Base-by-base conservation (phyloP, 1,140 invertebrate species). In the Nilaparvata lugens region DNA sequence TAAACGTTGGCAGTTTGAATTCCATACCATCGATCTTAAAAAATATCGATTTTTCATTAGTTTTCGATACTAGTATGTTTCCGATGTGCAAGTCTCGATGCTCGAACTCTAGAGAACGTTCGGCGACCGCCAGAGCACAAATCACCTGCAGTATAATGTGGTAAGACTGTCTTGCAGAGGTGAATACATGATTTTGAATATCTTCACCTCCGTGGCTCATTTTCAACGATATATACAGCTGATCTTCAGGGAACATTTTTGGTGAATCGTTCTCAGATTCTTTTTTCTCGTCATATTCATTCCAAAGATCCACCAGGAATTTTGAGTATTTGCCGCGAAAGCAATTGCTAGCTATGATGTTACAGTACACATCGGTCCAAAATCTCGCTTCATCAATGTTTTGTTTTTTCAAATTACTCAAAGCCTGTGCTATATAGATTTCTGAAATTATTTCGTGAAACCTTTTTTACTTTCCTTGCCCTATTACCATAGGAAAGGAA, bases 21-120 rank as follows among this genome's bases (percentile, higher is more conserved):
- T 43, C 45, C 11, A 54, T 28, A 7, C 43, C 24, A 5, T 58
- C 42, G 1, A 62, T 14, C 14, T 28, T 19, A 19, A 53, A 62
- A 4, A 14, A 11, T 28, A 62, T 35, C 14, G 4, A 16, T 19
- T 23, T 25, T 45, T 62, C 52, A 6, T 43, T 38, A 3, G 56
- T 54, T 31, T 38, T 38, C 1, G 56, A 58, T 3, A 62, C 56
- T 14, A 62, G 28, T 11, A 62, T 52, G 25, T 62, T 62, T 2
- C 56, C 61, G 51, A 28, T 42, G 48, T 62, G n/a, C n/a, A n/a
- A n/a, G n/a, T n/a, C n/a, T n/a, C n/a, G n/a, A n/a, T n/a, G n/a
- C n/a, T n/a, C n/a, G 61, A 97, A 97, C 72, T 93, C 79, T 38
- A 87, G 76, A 3, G 80, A 78, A 63, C 80, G 75, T 74, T 97